Base-by-base conservation (phyloP, 2,888 invertebrate genomes). In the Rapana venosa region DNA sequence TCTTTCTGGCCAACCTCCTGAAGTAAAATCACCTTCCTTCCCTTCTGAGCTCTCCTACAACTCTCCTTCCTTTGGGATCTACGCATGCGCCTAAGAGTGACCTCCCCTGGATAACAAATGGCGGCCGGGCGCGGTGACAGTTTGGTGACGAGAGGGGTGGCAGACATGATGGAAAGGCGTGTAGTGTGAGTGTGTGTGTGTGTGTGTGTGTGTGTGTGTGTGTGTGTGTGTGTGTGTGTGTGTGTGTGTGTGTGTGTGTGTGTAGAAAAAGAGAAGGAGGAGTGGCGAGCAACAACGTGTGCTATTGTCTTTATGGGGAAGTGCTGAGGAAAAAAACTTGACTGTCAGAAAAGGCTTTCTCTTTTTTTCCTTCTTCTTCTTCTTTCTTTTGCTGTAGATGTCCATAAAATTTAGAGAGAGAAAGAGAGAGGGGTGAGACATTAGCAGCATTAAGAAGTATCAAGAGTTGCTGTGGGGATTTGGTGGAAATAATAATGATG, bases 121-220 rank as follows among this genome's bases (percentile, higher is more conserved):
- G 47, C n/a, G 81, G 47, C 81, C 20, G 1, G 22, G 30, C 5
- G 8, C 1, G 15, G 26, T 20, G 81, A 22, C 5, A 0, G 0
- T 1, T n/a, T 0, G n/a, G 30, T 74, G 22, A 26, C 22, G 30
- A 17, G 74, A 30, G n/a, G 74, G 11, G 17, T 11, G 74, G n/a
- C 22, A n/a, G 74, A 30, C 47, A 47, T 83, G 81, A 83, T 83
- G 81, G 81, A 83, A 83, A 83, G 47, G 22, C 81, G 81, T 47
- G 81, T 66, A 5, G 66, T 22, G 66, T 66, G 66, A 17, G 66
- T 66, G 66, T 66, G 66, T 66, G 66, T 66, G 66, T 66, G 66
- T 66, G 66, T 66, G 66, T 66, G 66, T 11, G 26, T 66, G 66
- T 61, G 61, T 61, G 61, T 61, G 61, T 61, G 61, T 61, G 61